These are phyloP conservation scores for Phenganax stokvisi DNA, from an alignment of 92 coral and sea anemone genomes.

Conservation along the genomic window DNA sequence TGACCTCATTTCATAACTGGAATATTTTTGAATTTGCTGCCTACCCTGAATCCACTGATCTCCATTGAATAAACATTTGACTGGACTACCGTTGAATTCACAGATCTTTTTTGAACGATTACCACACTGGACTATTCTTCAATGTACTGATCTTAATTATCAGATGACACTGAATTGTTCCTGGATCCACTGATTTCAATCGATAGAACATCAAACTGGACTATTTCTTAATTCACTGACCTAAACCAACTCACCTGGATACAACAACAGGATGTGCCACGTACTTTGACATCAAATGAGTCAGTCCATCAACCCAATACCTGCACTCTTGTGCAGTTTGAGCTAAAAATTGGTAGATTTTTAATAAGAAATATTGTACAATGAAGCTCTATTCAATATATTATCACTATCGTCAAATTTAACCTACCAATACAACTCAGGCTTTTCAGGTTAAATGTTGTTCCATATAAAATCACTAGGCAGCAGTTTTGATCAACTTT, in stretches of 20 bases:
- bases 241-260: constrained; percentile 53
- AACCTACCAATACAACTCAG: constrained; percentile 82
- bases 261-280: constrained; percentile 76
- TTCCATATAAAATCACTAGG: constrained; percentile 84
- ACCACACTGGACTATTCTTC: too few relatives aligned
- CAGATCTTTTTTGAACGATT: too few relatives aligned
- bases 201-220: too few relatives aligned
- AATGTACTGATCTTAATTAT: too few relatives aligned
- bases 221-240: too few relatives aligned
- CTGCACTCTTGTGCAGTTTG: constrained; percentile 80
- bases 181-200: too few relatives aligned
- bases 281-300: constrained; percentile 70
- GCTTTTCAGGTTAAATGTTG: constrained; percentile 81
- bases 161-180: too few relatives aligned
- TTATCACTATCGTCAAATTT: neutral
- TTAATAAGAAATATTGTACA: neutral
- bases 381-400: neutral
- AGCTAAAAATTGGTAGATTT: constrained; percentile 50
- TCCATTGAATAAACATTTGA: too few relatives aligned
- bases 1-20: too few relatives aligned
- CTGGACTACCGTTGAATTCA: too few relatives aligned
- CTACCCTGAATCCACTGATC: too few relatives aligned
- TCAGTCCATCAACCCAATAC: constrained; percentile 86
- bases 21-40: neutral
- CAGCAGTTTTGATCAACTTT: constrained; percentile 87